Conservation (phyloP, 2,113 vertebrate species). For the Gracilinanus agilis region DNA sequence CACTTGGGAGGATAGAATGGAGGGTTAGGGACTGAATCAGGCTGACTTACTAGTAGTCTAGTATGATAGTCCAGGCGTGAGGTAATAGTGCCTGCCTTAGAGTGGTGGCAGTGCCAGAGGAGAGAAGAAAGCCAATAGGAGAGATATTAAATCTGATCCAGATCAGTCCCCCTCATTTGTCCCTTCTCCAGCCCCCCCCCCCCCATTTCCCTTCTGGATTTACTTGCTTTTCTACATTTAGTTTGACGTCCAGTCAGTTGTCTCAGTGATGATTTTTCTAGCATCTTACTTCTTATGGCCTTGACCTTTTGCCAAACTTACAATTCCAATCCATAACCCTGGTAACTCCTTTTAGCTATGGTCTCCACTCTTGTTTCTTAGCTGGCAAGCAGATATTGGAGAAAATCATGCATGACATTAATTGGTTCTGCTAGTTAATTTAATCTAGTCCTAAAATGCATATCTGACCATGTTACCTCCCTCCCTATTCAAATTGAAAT, state of each 20-base stretch:
- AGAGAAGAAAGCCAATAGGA: neutral
- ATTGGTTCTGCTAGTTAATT: neutral
- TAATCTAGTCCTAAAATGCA: neutral
- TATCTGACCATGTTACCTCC: no score
- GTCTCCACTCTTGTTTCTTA: neutral
- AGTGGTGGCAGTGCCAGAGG: neutral
- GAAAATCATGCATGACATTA: neutral
- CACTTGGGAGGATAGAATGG: neutral
- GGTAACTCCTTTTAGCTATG: neutral
- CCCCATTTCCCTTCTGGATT: neutral
- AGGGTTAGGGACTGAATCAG: neutral
- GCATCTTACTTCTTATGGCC: no score
- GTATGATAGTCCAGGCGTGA: neutral
- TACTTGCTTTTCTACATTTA: neutral
- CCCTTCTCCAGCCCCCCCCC: neutral
- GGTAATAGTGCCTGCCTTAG: no score
- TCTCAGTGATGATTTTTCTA: neutral
- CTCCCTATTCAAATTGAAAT: neutral
- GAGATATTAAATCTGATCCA: neutral
- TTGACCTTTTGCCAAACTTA: neutral
- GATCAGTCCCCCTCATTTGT: neutral
- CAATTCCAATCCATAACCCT: neutral
- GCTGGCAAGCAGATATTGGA: neutral
- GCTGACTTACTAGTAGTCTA: neutral
- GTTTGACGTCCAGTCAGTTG: neutral